These are phyloP conservation scores for Stegana nigrithorax DNA, from an alignment of 2,888 invertebrate genomes.

Conservation along the genomic window DNA sequence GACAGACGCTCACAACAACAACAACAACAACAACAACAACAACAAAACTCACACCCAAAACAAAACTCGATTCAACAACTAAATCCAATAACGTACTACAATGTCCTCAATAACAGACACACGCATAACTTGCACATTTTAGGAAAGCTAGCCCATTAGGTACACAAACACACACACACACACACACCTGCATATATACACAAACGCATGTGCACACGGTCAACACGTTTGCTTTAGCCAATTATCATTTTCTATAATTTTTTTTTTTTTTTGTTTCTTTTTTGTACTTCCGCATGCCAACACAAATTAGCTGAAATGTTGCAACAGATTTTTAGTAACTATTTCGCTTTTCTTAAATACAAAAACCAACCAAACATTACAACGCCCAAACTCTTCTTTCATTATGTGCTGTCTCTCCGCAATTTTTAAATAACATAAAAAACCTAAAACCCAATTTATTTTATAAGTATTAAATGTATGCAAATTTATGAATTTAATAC, in stretches of 20 bases:
- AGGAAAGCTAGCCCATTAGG: not conserved
- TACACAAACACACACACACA: not conserved
- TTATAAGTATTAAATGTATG: constrained; percentile 11
- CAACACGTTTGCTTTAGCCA: too few relatives aligned
- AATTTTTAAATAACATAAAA: not conserved
- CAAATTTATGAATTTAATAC: not conserved
- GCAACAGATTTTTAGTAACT: not conserved
- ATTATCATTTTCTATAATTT: not conserved
- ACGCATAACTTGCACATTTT: too few relatives aligned
- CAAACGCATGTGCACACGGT: not conserved
- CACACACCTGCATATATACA: not conserved
- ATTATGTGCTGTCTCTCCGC: constrained; percentile 9
- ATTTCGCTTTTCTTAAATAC: not conserved
- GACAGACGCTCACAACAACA: not conserved
- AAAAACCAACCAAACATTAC: not conserved
- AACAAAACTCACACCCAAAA: not conserved
- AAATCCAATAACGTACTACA: too few relatives aligned
- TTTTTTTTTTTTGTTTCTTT: not conserved
- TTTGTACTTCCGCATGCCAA: not conserved
- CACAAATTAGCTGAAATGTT: not conserved
- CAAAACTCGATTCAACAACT: not conserved
- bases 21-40: not conserved
- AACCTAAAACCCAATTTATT: too few relatives aligned
- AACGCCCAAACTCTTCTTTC: not conserved
- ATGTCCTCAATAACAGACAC: too few relatives aligned